Evolutionary conservation across 2,113 vertebrate genomes (phyloP).

Genomic region (Oryzias woworae): DNA sequence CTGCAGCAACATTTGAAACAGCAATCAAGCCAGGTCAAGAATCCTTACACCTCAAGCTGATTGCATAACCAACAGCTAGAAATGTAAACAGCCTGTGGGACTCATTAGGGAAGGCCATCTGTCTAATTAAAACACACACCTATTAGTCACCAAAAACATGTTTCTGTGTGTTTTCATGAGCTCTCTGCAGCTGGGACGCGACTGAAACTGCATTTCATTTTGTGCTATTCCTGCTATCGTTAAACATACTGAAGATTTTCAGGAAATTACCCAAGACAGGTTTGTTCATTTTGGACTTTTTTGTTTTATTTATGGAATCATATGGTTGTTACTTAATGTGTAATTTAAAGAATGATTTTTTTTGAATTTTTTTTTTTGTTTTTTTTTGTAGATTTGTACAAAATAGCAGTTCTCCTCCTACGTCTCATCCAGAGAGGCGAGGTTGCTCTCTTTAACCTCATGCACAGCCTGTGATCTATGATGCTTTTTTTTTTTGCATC

Average conservation of each 20-base stretch:
- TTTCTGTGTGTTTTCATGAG: constrained; percentile 6
- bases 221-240: background rate
- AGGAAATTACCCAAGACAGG: no score
- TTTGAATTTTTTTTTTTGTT: no score
- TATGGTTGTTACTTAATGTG: no score
- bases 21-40: constrained; percentile 60
- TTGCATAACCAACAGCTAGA: constrained; percentile 58
- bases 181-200: background rate
- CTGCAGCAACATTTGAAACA: constrained; percentile 31
- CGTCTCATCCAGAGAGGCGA: background rate
- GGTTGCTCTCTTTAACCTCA: background rate
- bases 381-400: background rate
- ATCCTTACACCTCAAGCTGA: constrained; percentile 46
- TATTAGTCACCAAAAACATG: constrained; percentile 7
- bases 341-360: no score
- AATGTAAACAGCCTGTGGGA: constrained; percentile 49
- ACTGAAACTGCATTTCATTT: background rate
- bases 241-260: no score
- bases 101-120: constrained; percentile 47
- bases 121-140: constrained; percentile 38
- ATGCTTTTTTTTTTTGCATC: background rate
- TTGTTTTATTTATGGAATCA: no score
- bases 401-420: background rate
- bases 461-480: background rate
- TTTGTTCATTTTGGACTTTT: no score